Evolutionary conservation across 2,888 invertebrate species (phyloP), one percentile per base, ranked within the genome.

Genomic region (Sepioteuthis lessoniana): DNA sequence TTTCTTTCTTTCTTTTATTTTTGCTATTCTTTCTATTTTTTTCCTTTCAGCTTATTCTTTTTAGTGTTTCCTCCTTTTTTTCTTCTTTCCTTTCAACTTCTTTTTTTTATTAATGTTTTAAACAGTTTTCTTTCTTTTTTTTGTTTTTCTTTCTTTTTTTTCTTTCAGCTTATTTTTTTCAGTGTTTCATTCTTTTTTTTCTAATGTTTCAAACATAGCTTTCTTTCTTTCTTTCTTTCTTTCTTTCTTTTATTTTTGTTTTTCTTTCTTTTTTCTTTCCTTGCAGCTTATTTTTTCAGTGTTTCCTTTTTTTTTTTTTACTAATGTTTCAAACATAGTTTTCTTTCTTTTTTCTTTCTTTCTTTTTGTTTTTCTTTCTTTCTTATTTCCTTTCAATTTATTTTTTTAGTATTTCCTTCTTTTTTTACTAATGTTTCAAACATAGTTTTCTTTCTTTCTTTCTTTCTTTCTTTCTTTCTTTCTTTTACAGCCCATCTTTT

Each of bases 191-290:
- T 76, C n/a, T n/a, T 7, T 76, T 76, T n/a, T 10, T n/a, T 76
- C 0, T 8, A 8, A n/a, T 8, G 0, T n/a, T 5, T n/a, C n/a
- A 21, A n/a, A n/a, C 2, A 5, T 76, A n/a, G 1, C 13, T 76
- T n/a, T 16, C 16, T 76, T n/a, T 16, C n/a, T 76, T 76, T n/a
- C 0, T 16, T n/a, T n/a, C 19, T n/a, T n/a, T n/a, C n/a, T 16
- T 76, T 35, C 31, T 28, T 60, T 10, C 60, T 31, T 60, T 76
- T n/a, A 3, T 35, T 76, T 76, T 16, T 76, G n/a, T 76, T 16
- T 1, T 35, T 13, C n/a, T 76, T 13, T 76, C 25, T 76, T 76
- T 76, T 13, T 8, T 76, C n/a, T 35, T 35, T 4, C 3, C 76
- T 76, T 10, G 3, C 1, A 25, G n/a, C n/a, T n/a, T 4, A 5